Percentiles rank a stretch among this genome's conserved stretches.
These are phyloP conservation scores for Zeugodacus cucurbitae DNA, from an alignment of 1,140 invertebrate species.

Conservation along the genomic window DNA sequence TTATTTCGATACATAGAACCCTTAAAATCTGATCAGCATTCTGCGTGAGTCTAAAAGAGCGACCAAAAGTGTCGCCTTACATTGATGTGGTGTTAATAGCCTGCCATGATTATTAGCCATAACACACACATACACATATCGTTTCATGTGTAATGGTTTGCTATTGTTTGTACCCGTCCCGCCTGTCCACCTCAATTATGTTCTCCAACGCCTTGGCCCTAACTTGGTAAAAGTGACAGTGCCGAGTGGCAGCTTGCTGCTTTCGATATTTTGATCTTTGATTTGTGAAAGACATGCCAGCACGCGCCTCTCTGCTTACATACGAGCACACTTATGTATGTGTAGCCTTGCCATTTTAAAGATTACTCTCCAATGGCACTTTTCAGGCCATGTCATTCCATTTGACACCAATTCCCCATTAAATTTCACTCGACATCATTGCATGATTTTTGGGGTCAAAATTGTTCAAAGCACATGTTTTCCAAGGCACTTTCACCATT, in stretches of 20 bases:
- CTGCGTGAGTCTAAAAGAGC: too few species aligned
- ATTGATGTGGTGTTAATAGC: neutral
- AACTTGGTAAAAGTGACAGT: neutral
- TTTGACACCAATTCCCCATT: constrained; percentile 9
- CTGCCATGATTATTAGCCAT: neutral
- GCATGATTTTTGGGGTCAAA: neutral
- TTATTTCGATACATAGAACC: too few species aligned
- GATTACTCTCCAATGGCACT: neutral
- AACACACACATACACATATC: neutral
- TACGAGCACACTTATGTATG: neutral
- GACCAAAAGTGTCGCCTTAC: neutral
- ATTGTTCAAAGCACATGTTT: neutral
- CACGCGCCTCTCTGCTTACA: neutral
- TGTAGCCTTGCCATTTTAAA: neutral
- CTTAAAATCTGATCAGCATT: too few species aligned
- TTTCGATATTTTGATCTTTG: neutral
- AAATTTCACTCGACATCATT: neutral
- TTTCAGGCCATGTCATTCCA: neutral
- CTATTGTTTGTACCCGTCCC: neutral
- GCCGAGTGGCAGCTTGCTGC: neutral
- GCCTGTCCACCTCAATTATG: neutral
- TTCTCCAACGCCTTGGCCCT: neutral
- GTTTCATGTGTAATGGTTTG: neutral
- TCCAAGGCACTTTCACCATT: neutral
- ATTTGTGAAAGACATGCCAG: neutral